Evolutionary conservation across 2,888 invertebrate genomes (phyloP), one percentile per base, ranked within the genome.

Genomic region (Calameuta pallipes): DNA sequence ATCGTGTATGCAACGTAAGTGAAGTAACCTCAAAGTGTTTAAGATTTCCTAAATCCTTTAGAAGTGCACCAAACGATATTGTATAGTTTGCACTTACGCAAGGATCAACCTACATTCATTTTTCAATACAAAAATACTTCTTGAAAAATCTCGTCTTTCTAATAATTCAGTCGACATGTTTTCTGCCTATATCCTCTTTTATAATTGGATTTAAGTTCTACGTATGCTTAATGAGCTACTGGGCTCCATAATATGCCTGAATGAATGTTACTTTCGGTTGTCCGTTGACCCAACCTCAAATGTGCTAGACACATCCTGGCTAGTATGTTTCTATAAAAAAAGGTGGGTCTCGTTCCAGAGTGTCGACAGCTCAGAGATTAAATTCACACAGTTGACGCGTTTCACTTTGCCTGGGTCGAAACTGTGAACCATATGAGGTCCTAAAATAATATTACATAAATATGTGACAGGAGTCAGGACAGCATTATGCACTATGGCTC

Each of bases 361-460:
- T 71, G 71, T 71, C 71, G 71, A 71, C 31, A 71, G 71, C 9
- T 71, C 71, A 23, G 15, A 34, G 33, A 71, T 71, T 71, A 71
- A 71, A 34, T 71, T 71, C 56, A 56, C 56, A 23, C 23, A 34
- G 71, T 71, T 34, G 33, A 34, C 13, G 71, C 31, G 71, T 71
- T 71, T 34, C 31, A 71, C 56, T 56, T 56, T 71, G 71, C 34
- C 30, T 34, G 23, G 30, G 71, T 33, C 34, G 31, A 71, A 71
- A 34, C 31, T 31, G 31, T 34, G 71, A 34, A 34, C 74, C 35
- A 35, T 74, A 74, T 34, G 37, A 74, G 37, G 74, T 74, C 74
- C 74, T 74, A 74, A 74, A 74, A 74, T 35, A 74, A 74, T 74
- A 74, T 74, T 74, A 74, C 36, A 34, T 74, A 74, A 74, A 74